Evolutionary conservation across 2,113 vertebrate genomes (phyloP), one percentile per base, ranked within the genome.

Genomic region (Oncorhynchus gorbuscha): DNA sequence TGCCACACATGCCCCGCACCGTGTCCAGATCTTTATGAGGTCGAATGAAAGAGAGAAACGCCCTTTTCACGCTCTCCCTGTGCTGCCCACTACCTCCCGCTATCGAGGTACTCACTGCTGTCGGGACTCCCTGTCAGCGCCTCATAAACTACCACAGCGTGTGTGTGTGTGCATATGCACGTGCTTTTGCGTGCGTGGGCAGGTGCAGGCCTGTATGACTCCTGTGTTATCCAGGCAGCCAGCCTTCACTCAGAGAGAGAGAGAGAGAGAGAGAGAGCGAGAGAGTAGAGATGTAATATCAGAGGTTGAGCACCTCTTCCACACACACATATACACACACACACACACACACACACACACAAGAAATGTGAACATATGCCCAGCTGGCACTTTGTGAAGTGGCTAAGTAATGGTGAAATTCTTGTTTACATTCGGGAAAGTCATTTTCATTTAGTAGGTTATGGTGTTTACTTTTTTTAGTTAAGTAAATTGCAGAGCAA

Each of bases 21-120:
- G 73, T 16, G 71, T 81, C 80, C 79, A 70, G n/a, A 1, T 78
- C 73, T 83, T 82, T 79, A 84, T 55, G 74, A 86, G 85, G 84
- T 79, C 80, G 77, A 80, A 79, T 32, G 28, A 70, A 71, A 76
- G 61, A 64, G 28, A 76, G 30, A 61, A 16, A 58, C 73, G 76
- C 69, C 6, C 67, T 79, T 39, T 77, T 51, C 67, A 45, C 35
- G 35, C 75, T 59, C 74, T n/a, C 49, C 48, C 16, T 72, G 30
- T 49, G 61, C 70, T 49, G 39, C 45, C 72, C 35, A 49, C 69
- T 58, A 18, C 45, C 2, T 24, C 39, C 39, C 45, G 75, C 79
- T 69, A 80, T 18, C 66, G 71, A 81, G 71, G 30, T 58, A 68
- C 39, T 75, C 71, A 69, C 65, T 2, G 65, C 24, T 1, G 9